Base-by-base conservation (phyloP, 1,140 invertebrate genomes). In the Euglossa dilemma region DNA sequence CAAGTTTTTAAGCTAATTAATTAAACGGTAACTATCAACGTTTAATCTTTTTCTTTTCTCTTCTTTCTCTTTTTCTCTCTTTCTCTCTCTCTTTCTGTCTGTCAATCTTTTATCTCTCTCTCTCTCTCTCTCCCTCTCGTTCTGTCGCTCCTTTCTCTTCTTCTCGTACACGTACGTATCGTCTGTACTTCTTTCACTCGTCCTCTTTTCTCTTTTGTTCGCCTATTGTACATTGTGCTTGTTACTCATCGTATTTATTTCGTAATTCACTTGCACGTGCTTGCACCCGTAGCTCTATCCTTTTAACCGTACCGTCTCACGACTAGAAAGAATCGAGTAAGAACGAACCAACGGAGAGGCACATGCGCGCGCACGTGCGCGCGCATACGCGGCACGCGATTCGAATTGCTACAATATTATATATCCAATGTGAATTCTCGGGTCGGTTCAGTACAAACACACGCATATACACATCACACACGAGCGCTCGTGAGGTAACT, bases 231-330 rank as follows among this genome's bases (percentile, higher is more conserved):
- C 81, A 93, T 93, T 93, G 88, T 86, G 93, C 91, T 93, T 93
- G 87, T 92, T 90, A 87, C 87, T 91, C 90, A 83, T 92, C 90
- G 89, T 93, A 94, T 93, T 93, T 93, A 93, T 93, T 93, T 52
- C 92, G 85, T 91, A 88, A 81, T 73, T 71, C 56, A 64, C 45
- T 64, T 84, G 86, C 87, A 91, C 89, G 84, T 88, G 81, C 82
- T 91, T 86, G 88, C 90, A 92, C 85, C 85, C 84, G 87, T 91
- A 86, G 84, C 66, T 81, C 82, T 87, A 80, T 84, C 47, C n/a
- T 69, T 64, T 67, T n/a, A 59, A 45, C 18, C 73, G 54, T 80
- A 71, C 25, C 43, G 16, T 50, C n/a, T n/a, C 67, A 63, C 64
- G 28, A 52, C 23, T 63, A 52, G 2, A 64, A 59, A 59, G 71